Evolutionary conservation across 2,113 vertebrate genomes (phyloP).

Genomic region (Tetrao urogallus): DNA sequence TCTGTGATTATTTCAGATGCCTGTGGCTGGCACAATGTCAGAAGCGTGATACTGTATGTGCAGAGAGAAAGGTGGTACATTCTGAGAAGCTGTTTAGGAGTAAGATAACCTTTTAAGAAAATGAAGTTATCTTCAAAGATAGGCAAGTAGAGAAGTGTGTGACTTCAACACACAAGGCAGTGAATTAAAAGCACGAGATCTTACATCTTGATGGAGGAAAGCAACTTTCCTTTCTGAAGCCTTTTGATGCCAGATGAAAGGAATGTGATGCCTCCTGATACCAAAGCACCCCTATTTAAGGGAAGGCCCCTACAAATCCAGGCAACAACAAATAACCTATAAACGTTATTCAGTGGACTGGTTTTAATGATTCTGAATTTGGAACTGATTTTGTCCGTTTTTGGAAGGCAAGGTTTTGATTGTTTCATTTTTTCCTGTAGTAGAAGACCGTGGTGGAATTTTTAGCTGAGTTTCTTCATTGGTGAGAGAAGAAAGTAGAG

Average conservation of each 20-base stretch:
- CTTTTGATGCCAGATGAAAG: background rate
- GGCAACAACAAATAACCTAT: background rate
- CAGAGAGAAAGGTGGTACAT: background rate
- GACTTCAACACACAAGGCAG: background rate
- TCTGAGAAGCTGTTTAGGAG: background rate
- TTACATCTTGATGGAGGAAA: background rate
- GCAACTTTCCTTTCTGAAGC: background rate
- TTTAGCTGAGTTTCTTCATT: background rate
- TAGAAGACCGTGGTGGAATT: background rate
- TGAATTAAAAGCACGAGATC: background rate
- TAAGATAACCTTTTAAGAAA: background rate
- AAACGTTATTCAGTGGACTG: background rate
- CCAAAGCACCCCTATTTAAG: background rate
- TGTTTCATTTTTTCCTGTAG: accelerated
- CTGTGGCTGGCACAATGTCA: background rate
- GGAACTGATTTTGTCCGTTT: background rate
- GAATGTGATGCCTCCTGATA: background rate
- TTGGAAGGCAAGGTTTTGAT: background rate
- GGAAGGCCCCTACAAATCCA: background rate
- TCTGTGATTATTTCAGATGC: background rate
- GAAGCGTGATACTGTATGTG: background rate
- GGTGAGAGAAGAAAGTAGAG: background rate
- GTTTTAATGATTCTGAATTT: background rate
- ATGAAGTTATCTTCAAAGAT: background rate
- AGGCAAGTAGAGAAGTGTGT: background rate